Conservation (phyloP, 2,797 vertebrate genomes). For the Malacoraja senta region DNA sequence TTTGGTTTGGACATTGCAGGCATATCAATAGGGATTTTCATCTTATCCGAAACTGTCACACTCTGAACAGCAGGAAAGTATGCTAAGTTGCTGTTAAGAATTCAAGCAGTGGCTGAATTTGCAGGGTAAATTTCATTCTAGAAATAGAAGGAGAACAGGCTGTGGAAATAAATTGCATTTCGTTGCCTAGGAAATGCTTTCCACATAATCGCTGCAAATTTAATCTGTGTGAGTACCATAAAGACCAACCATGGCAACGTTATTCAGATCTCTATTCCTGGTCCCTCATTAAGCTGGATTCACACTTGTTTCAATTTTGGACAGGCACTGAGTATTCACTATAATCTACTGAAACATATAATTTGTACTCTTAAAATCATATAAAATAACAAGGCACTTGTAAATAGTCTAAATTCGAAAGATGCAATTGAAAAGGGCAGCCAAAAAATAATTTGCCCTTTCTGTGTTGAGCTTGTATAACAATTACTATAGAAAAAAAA, state of each 20-base stretch:
- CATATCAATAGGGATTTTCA: background rate
- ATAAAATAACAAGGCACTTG: background rate
- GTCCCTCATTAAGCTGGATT: background rate
- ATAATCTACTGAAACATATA: background rate
- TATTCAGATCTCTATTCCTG: background rate
- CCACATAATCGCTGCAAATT: conserved; percentile 30
- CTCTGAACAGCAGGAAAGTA: background rate
- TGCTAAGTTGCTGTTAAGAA: conserved; percentile 23
- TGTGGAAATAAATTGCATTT: conserved; percentile 28
- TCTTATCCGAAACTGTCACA: background rate
- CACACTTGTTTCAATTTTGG: background rate
- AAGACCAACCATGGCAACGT: conserved; percentile 5
- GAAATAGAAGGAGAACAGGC: conserved; percentile 14
- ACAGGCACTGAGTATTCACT: background rate
- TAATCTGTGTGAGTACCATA: conserved; percentile 16
- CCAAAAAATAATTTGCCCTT: conserved; percentile 2
- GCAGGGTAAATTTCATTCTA: conserved; percentile 24
- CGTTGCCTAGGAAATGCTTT: conserved; percentile 30
- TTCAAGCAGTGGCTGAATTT: conserved; percentile 19
- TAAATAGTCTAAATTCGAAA: no score
- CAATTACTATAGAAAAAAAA: conserved; percentile 21
- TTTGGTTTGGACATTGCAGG: conserved; percentile 11
- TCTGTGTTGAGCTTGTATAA: background rate
- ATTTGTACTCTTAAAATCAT: conserved; percentile 6
- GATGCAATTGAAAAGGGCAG: background rate